Evolutionary conservation across 2,888 invertebrate species (phyloP).

Genomic region (Pardosa pseudoannulata): DNA sequence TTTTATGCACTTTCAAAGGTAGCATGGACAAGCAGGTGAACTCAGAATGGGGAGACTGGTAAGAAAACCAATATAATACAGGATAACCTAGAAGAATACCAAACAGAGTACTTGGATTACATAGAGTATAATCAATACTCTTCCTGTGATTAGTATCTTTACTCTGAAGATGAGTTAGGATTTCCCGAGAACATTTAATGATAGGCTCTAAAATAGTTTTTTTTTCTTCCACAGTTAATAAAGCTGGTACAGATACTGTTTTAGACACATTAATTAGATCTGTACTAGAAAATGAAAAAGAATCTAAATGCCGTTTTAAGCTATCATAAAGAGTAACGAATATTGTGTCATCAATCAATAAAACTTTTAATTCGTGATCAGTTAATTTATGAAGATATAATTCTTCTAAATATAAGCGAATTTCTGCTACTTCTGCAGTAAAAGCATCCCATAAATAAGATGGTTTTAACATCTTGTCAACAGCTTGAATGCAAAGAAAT

Average conservation of each 20-base stretch:
- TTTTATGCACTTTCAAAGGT: conserved; percentile 41
- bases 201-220: conserved; percentile 14
- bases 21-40: conserved; percentile 49
- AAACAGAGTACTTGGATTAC: conserved; percentile 47
- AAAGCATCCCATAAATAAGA: conserved; percentile 63
- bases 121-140: not conserved
- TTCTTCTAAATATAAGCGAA: conserved; percentile 27
- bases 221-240: conserved; percentile 28
- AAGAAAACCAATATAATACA: conserved; percentile 56
- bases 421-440: conserved; percentile 35
- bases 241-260: not conserved
- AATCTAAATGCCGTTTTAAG: conserved; percentile 20
- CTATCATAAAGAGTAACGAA: conserved; percentile 28
- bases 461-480: conserved; percentile 55
- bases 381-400: not conserved
- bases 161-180: not conserved
- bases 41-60: conserved; percentile 27
- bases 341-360: conserved; percentile 26
- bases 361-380: not conserved
- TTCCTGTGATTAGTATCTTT: not conserved
- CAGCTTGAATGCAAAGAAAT: conserved; percentile 23
- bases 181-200: not conserved
- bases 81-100: conserved; percentile 53
- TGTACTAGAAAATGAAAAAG: not conserved
- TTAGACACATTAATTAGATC: conserved; percentile 41